A percentile compares a stretch with the other conserved stretches of the same genome.
phyloP scores from a whole-genome alignment of 1,140 invertebrate species.

The Aphaenogaster floridana region DNA sequence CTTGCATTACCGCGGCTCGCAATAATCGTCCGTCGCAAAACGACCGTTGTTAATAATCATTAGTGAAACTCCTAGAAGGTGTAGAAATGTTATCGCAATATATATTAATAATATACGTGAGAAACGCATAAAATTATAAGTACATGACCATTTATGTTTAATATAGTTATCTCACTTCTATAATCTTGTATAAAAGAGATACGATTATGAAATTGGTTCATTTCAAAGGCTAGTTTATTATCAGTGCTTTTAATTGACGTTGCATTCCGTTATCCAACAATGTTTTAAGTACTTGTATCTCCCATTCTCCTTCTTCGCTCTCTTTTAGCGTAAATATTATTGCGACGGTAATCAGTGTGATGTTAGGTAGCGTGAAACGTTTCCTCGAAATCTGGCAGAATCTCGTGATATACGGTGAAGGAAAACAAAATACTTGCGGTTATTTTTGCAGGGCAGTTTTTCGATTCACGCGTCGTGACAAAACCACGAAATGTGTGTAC shows the following conservation, averaged over 20 bases:
- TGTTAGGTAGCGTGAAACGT: background rate
- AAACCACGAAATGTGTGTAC: slow-evolving; percentile 73
- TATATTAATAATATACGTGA: slow-evolving; percentile 34
- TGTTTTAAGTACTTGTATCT: background rate
- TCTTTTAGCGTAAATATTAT: background rate
- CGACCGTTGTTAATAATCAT: slow-evolving; percentile 57
- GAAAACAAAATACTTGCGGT: slow-evolving; percentile 44
- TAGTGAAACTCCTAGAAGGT: slow-evolving; percentile 11
- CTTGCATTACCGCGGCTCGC: slow-evolving; percentile 66
- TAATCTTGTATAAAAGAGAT: background rate
- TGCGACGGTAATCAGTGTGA: background rate
- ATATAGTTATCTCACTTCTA: background rate
- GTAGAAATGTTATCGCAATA: slow-evolving; percentile 22
- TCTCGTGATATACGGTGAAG: slow-evolving; percentile 18
- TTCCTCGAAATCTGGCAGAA: background rate
- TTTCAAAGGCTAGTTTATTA: background rate
- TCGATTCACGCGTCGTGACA: slow-evolving; percentile 72
- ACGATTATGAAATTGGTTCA: background rate
- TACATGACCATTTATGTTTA: background rate
- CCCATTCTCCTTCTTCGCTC: background rate
- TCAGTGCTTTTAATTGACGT: background rate
- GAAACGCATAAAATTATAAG: background rate
- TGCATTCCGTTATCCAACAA: background rate
- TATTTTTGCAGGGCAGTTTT: slow-evolving; percentile 68
- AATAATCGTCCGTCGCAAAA: slow-evolving; percentile 72